Percentiles rank a stretch among this genome's conserved stretches.
phyloP scores from a whole-genome alignment of 2,113 vertebrate genomes.

The Chelonoidis abingdonii region DNA sequence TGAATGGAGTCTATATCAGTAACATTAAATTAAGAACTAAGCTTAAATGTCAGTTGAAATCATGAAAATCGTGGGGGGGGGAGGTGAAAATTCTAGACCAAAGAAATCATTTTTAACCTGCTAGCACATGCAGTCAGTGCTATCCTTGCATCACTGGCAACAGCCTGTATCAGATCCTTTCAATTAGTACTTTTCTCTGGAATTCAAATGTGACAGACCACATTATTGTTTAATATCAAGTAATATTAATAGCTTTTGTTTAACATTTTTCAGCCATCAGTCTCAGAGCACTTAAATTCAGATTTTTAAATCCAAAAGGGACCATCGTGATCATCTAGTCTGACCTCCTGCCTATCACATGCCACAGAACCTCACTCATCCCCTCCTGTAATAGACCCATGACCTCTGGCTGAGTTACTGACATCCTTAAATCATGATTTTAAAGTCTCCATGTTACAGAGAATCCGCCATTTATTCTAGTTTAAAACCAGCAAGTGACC shows the following conservation, averaged over 20 bases:
- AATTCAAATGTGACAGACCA: accelerated
- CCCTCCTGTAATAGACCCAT: background rate
- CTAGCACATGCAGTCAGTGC: background rate
- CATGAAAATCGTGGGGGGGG: background rate
- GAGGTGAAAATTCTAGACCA: background rate
- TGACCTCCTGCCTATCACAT: background rate
- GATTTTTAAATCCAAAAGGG: background rate
- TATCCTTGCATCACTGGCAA: conserved; percentile 42
- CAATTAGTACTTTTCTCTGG: background rate
- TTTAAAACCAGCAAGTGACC: background rate
- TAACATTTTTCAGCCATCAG: accelerated
- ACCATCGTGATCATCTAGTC: background rate
- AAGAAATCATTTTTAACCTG: accelerated
- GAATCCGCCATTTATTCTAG: background rate
- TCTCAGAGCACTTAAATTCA: accelerated
- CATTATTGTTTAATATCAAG: background rate
- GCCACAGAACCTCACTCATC: background rate
- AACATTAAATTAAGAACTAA: background rate
- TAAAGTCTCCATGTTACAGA: background rate
- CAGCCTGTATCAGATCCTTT: background rate
- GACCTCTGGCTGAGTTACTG: background rate
- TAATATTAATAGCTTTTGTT: accelerated
- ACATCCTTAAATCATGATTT: background rate
- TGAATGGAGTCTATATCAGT: background rate
- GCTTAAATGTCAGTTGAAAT: background rate